Percentiles rank a stretch among this genome's conserved stretches.
Evolutionary conservation across 30 jellyfish, hydroid and myxozoan species (phyloP).

Genomic region (Morbakka virulenta): DNA sequence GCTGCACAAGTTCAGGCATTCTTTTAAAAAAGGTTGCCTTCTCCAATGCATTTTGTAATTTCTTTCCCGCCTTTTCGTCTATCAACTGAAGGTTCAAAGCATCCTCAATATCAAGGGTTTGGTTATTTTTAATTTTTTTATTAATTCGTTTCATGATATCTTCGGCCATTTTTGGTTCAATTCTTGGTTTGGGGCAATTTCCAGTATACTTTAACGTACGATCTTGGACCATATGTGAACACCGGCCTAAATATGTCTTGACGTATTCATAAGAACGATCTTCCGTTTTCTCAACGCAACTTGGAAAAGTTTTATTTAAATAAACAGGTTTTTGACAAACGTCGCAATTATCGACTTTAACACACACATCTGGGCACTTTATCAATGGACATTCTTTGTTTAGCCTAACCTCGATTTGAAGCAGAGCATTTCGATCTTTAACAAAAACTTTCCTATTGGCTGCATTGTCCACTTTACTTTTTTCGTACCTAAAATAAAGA

Average conservation of each 20-base stretch:
- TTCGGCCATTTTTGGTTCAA: constrained; percentile 52
- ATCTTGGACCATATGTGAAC: constrained; percentile 87
- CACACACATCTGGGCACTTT: constrained; percentile 57
- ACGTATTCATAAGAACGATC: constrained; percentile 48
- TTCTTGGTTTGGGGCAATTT: constrained; percentile 63
- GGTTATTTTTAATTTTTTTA: constrained; percentile 49
- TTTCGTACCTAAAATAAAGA: neutral
- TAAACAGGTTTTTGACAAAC: constrained; percentile 63
- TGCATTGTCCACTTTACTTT: constrained; percentile 1
- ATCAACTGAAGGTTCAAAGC: constrained; percentile 66
- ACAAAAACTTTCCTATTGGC: constrained; percentile 3
- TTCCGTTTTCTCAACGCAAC: constrained; percentile 37
- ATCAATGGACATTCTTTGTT: constrained; percentile 36
- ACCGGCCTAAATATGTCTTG: constrained; percentile 26
- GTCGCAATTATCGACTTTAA: constrained; percentile 46
- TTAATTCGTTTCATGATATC: constrained; percentile 41
- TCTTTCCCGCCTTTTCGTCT: constrained; percentile 51
- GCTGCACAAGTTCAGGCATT: constrained; percentile 50
- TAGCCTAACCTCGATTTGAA: constrained; percentile 12
- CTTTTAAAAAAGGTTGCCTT: constrained; percentile 50
- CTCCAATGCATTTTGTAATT: constrained; percentile 43
- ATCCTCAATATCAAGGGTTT: constrained; percentile 70
- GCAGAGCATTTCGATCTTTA: neutral
- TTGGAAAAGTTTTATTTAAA: constrained; percentile 48
- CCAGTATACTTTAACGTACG: constrained; percentile 84